Evolutionary conservation across 2,888 invertebrate species (phyloP).

Genomic region (Diarsia mendica): DNA sequence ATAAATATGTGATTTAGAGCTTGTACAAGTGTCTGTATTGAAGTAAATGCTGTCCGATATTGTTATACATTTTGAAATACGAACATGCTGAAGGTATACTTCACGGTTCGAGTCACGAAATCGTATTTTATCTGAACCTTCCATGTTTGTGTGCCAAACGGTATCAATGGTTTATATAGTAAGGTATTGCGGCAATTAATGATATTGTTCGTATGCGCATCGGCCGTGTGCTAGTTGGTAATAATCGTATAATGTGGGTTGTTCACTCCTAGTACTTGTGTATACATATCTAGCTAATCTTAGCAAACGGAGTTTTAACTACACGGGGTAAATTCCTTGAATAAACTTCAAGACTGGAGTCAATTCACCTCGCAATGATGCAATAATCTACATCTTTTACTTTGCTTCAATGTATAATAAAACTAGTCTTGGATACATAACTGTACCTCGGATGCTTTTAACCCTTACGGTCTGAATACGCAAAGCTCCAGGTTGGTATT

Average conservation of each 20-base stretch:
- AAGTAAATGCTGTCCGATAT: conserved; percentile 52
- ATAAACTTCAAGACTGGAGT: conserved; percentile 20
- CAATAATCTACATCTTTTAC: conserved; percentile 36
- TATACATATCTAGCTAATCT: conserved; percentile 20
- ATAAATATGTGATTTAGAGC: conserved; percentile 56
- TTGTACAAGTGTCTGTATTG: conserved; percentile 52
- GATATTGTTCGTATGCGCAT: conserved; percentile 53
- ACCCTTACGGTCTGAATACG: conserved; percentile 6
- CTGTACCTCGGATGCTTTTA: conserved; percentile 37
- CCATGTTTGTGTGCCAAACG: conserved; percentile 29
- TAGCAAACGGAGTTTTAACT: conserved; percentile 11
- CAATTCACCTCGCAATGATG: conserved; percentile 29
- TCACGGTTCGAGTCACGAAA: conserved; percentile 54
- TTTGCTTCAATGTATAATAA: conserved; percentile 36
- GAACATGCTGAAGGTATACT: conserved; percentile 37
- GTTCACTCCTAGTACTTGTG: conserved; percentile 33
- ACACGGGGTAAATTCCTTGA: conserved; percentile 14
- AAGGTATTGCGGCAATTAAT: conserved; percentile 33
- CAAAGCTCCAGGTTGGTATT: conserved; percentile 11
- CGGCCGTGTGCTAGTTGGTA: conserved; percentile 56
- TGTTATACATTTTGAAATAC: conserved; percentile 51
- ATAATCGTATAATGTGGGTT: conserved; percentile 55
- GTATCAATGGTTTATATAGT: conserved; percentile 37
- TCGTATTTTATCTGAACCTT: conserved; percentile 42
- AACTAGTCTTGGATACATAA: conserved; percentile 37